Percentiles rank a stretch among this genome's conserved stretches.
Conservation (phyloP, 2,888 invertebrate genomes). For the Drosophila rellima region DNA sequence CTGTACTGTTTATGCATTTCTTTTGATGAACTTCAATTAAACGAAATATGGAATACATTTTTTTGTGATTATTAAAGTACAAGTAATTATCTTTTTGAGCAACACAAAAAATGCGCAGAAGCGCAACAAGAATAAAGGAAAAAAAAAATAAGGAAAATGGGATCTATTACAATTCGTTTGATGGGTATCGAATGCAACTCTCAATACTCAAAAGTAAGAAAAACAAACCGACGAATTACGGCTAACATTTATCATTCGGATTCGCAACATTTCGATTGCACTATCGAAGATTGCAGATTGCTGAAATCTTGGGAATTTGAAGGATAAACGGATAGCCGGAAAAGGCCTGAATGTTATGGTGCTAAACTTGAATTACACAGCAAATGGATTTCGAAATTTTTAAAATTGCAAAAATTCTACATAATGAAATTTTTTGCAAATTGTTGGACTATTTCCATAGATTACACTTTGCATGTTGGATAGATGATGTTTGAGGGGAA, state of each 20-base stretch:
- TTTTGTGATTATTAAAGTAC: constrained; percentile 44
- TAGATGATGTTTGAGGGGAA: neutral
- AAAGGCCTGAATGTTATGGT: constrained; percentile 5
- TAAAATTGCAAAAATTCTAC: constrained; percentile 23
- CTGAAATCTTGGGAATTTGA: constrained; percentile 24
- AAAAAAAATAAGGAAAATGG: constrained; percentile 6
- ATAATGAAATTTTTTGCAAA: constrained; percentile 25
- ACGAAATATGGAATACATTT: constrained; percentile 10
- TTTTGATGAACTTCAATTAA: constrained; percentile 1
- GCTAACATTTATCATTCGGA: constrained; percentile 20
- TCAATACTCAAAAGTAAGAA: constrained; percentile 4
- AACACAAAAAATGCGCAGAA: constrained; percentile 42
- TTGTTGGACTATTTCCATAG: constrained; percentile 13
- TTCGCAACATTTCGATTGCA: constrained; percentile 24
- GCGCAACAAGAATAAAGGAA: constrained; percentile 17
- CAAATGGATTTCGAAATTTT: constrained; percentile 23
- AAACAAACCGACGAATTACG: constrained; percentile 18
- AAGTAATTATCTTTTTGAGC: constrained; percentile 28
- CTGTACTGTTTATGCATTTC: neutral
- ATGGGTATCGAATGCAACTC: constrained; percentile 24
- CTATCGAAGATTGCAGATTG: neutral
- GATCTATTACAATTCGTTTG: constrained; percentile 1
- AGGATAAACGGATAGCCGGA: constrained; percentile 19
- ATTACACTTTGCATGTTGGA: constrained; percentile 20
- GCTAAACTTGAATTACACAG: constrained; percentile 16